Conservation (phyloP, 1,140 invertebrate species). For the Anadara kagoshimensis region DNA sequence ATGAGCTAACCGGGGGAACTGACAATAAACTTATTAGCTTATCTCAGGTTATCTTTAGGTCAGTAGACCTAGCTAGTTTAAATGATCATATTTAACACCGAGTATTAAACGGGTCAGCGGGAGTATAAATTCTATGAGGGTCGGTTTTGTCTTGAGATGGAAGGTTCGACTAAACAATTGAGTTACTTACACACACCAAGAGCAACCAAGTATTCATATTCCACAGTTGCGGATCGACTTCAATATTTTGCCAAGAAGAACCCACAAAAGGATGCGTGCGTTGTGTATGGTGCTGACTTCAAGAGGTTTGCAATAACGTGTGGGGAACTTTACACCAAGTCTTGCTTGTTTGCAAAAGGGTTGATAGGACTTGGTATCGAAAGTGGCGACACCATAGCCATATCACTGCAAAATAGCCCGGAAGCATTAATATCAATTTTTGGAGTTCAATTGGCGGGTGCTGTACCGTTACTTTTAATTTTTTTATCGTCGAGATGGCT, state of each 20-base stretch:
- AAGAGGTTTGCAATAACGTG: neutral
- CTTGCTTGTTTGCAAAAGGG: conserved; percentile 1
- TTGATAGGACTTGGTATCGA: neutral
- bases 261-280: neutral
- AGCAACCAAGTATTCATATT: neutral
- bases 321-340: neutral
- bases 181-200: no score
- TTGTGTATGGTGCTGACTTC: neutral
- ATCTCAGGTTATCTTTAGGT: no score
- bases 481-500: neutral
- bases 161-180: no score
- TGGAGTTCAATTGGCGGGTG: conserved; percentile 9
- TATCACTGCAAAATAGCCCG: conserved; percentile 1
- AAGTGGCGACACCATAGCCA: neutral
- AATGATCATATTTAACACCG: no score
- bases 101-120: no score
- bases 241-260: neutral
- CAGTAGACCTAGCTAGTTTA: no score
- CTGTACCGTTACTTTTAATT: neutral
- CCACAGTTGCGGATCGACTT: neutral
- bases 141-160: no score
- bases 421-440: conserved; percentile 8
- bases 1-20: no score
- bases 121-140: no score
- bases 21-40: no score